Evolutionary conservation across 2,113 vertebrate genomes (phyloP).

Genomic region (Paramisgurnus dabryanus): DNA sequence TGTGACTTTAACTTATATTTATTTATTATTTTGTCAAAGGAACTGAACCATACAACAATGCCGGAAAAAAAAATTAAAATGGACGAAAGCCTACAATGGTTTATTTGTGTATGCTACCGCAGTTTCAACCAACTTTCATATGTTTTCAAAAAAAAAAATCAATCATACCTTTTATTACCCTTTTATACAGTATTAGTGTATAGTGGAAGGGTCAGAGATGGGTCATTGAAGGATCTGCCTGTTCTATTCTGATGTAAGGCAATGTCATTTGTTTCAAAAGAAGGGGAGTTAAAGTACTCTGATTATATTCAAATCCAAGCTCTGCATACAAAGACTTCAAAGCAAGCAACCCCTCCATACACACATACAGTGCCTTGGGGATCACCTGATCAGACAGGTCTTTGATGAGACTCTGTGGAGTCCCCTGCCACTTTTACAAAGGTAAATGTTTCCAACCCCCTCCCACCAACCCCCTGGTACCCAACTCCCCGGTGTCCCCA

Average conservation of each 20-base stretch:
- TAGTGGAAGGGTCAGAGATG: constrained; percentile 21
- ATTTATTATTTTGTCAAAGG: too few relatives aligned
- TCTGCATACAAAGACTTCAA: constrained; percentile 55
- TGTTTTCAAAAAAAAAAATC: too few relatives aligned
- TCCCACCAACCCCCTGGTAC: constrained; percentile 31
- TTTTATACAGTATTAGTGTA: too few relatives aligned
- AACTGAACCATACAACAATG: too few relatives aligned
- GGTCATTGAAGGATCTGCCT: constrained; percentile 35
- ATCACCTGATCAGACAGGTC: constrained; percentile 35
- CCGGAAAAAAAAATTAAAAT: neutral
- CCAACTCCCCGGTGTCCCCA: constrained; percentile 22
- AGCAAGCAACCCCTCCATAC: constrained; percentile 37
- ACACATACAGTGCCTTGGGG: constrained; percentile 19
- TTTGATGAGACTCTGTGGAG: constrained; percentile 44
- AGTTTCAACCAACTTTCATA: too few relatives aligned
- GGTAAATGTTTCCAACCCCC: constrained; percentile 21
- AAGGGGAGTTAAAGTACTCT: constrained; percentile 38
- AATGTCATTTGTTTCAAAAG: constrained; percentile 52
- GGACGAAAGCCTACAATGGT: neutral
- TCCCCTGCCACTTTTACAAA: constrained; percentile 26
- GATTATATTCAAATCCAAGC: constrained; percentile 51
- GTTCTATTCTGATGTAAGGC: constrained; percentile 35
- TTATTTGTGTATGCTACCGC: neutral
- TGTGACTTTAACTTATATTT: too few relatives aligned
- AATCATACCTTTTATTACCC: neutral